Conservation (phyloP, 2,797 vertebrate genomes). For the Molothrus aeneus region DNA sequence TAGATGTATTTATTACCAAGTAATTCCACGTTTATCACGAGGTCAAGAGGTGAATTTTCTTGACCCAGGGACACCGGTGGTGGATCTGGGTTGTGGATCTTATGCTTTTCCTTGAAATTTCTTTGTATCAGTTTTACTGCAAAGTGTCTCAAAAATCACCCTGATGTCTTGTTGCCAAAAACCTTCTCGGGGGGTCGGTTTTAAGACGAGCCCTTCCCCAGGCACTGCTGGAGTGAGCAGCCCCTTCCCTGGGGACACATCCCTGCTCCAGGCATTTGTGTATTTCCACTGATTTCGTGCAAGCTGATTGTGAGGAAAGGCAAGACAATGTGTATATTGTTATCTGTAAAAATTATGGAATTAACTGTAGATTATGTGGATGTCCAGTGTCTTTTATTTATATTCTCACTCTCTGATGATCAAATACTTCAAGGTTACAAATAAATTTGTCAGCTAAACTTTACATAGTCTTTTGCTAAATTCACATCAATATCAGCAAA, state of each 20-base stretch:
- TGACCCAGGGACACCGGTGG: neutral
- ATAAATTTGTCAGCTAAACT: constrained; percentile 94
- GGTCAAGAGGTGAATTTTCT: constrained; percentile 1
- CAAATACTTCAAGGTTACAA: constrained; percentile 83
- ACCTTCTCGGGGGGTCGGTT: neutral
- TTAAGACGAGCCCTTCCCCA: neutral
- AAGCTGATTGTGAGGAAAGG: constrained; percentile 28
- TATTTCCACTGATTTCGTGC: constrained; percentile 55
- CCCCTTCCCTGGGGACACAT: neutral
- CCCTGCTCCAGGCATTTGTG: constrained; percentile 79
- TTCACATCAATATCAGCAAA: neutral
- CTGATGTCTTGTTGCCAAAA: constrained; percentile 74
- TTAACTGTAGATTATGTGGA: constrained; percentile 74
- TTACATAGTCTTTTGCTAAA: constrained; percentile 39
- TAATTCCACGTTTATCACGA: neutral
- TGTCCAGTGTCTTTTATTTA: constrained; percentile 92
- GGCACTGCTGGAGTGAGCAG: neutral
- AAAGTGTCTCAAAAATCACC: constrained; percentile 15
- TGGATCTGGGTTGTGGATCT: neutral
- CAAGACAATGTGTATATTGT: constrained; percentile 38
- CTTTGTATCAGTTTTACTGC: neutral
- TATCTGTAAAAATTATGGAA: constrained; percentile 35
- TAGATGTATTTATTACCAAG: constrained; percentile 42
- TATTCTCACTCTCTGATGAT: constrained; percentile 83
- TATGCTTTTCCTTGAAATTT: neutral